Evolutionary conservation across 2,888 invertebrate genomes (phyloP).

Genomic region (Athalia cordata): DNA sequence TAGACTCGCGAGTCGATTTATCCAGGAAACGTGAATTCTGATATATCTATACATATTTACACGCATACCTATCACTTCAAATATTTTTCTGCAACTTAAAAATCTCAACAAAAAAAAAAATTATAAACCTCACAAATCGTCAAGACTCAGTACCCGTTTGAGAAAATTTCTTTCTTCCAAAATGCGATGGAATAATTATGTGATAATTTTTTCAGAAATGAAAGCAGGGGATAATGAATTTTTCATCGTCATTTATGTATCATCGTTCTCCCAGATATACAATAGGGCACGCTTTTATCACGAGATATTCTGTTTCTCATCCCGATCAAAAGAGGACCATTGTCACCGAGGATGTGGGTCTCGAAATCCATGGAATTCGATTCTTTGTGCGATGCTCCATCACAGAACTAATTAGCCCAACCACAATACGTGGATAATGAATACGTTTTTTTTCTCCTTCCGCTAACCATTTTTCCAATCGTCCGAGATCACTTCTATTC

Average conservation of each 20-base stretch:
- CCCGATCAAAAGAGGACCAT: background rate
- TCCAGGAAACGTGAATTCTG: slow-evolving; percentile 54
- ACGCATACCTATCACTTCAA: background rate
- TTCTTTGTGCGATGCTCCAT: background rate
- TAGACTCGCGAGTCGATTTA: slow-evolving; percentile 43
- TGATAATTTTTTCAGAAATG: no score
- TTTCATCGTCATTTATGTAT: no score
- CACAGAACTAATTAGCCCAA: slow-evolving; percentile 12
- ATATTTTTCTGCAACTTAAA: background rate
- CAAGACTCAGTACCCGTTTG: no score
- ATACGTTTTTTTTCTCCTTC: background rate
- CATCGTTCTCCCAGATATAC: background rate
- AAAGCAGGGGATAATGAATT: no score
- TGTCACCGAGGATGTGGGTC: background rate
- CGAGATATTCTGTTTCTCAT: slow-evolving; percentile 10
- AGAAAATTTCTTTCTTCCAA: no score
- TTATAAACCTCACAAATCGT: no score
- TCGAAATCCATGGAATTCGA: background rate
- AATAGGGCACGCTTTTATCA: background rate
- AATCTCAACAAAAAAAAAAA: slow-evolving; percentile 11
- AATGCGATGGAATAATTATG: no score
- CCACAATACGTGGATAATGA: background rate
- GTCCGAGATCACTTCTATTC: background rate
- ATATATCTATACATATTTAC: background rate
- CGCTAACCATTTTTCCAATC: background rate